These are phyloP conservation scores for Achlya flavicornis DNA, from an alignment of 2,888 invertebrate species.

Conservation along the genomic window DNA sequence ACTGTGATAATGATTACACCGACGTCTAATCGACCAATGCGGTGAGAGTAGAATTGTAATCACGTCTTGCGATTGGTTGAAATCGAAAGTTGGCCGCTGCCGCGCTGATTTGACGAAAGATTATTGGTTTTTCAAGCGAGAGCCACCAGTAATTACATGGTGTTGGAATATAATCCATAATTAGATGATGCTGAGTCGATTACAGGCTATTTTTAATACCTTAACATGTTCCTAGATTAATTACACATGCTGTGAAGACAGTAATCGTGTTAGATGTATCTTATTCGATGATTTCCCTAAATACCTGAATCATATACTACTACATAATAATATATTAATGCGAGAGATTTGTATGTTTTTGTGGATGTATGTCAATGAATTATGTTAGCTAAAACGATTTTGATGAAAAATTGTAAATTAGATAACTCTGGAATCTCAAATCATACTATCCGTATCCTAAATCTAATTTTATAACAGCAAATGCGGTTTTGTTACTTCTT, in stretches of 20 bases:
- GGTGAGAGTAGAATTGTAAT: constrained; percentile 35
- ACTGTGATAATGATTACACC: constrained; percentile 7
- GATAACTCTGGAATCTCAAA: too few species aligned
- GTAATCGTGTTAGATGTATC: constrained; percentile 7
- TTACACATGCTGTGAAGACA: not conserved
- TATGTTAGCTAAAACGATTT: too few species aligned
- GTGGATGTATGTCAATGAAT: too few species aligned
- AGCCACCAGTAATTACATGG: constrained; percentile 26
- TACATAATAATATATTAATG: too few species aligned
- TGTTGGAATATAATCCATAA: constrained; percentile 31
- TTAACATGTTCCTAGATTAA: not conserved
- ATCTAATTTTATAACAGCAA: too few species aligned
- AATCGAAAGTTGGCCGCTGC: constrained; percentile 56
- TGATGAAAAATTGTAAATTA: too few species aligned
- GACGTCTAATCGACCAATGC: constrained; percentile 25
- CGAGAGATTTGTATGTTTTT: too few species aligned
- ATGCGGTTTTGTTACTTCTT: too few species aligned
- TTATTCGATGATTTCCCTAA: constrained; percentile 24
- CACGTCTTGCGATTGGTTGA: constrained; percentile 49
- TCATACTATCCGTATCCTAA: too few species aligned
- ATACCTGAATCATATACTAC: not conserved
- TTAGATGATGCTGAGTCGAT: constrained; percentile 41
- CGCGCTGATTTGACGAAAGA: constrained; percentile 31
- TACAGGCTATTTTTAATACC: constrained; percentile 17
- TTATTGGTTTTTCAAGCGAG: constrained; percentile 50